Evolutionary conservation across 2,797 vertebrate genomes (phyloP), one percentile per base, ranked within the genome.

Genomic region (Halcyon chelicuti): DNA sequence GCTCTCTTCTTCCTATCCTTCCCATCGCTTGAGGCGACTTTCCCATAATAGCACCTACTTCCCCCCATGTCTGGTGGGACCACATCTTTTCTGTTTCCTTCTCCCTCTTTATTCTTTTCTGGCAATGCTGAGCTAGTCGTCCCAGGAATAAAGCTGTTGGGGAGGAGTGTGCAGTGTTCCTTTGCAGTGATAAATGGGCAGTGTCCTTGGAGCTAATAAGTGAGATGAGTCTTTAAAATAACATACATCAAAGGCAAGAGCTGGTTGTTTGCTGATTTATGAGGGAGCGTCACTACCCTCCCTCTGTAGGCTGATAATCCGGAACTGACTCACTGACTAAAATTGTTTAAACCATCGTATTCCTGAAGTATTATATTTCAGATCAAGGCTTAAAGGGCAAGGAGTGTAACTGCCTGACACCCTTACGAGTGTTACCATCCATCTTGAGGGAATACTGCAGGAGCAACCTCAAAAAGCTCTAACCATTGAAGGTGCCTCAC

Each of bases 281-380:
- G 73, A 86, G 39, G 57, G 63, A 76, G 65, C 92, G 66, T 92
- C 60, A 70, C 80, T 73, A 39, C 76, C 71, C 87, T 93, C 91
- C 84, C 14, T 49, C 87, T 67, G 91, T 29, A 61, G 93, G 74
- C 33, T 85, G 89, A 58, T 97, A 85, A 95, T 92, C 89, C 63
- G 21, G 90, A 88, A 90, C 75, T 96, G 94, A 97, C 95, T 97
- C 96, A 97, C 71, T 92, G 78, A 70, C 94, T 97, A 94, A 95
- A 96, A 88, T 78, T 95, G 95, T 96, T 73, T 84, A 93, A 95
- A 94, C 90, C 58, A 60, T 84, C 60, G 7, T 96, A 88, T 94
- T 97, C 88, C 90, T 92, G 28, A 92, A 94, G 93, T 65, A 78
- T 93, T 94, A 73, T 73, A 14, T 86, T 96, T 96, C 93, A 73